A percentile compares a stretch with the other conserved stretches of the same genome.
Evolutionary conservation across 2,113 vertebrate genomes (phyloP).

Genomic region (Gallinago media): DNA sequence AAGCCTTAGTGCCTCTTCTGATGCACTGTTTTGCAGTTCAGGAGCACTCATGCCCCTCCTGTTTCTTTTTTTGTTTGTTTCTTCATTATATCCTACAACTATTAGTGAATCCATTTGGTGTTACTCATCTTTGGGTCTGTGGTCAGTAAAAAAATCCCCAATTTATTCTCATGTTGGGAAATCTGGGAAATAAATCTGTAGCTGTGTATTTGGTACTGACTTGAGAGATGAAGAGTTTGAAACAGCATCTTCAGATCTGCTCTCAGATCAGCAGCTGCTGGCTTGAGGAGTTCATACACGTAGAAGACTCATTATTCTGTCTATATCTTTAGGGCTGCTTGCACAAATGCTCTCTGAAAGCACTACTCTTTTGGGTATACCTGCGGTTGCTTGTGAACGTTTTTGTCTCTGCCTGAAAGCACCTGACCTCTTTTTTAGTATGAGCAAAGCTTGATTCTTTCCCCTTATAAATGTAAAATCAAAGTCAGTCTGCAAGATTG

Average conservation of each 20-base stretch:
- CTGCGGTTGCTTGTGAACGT: not conserved
- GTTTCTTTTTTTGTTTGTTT: not conserved
- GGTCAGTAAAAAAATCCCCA: not conserved
- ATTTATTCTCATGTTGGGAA: not conserved
- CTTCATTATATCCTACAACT: not conserved
- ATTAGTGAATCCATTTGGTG: not conserved
- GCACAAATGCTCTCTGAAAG: not conserved
- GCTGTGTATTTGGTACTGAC: not conserved
- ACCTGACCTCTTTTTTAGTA: not conserved
- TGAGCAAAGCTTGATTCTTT: not conserved
- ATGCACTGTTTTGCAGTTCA: not conserved
- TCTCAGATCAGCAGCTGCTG: not conserved
- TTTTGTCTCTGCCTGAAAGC: not conserved
- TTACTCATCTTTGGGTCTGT: not conserved
- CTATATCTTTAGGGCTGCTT: not conserved
- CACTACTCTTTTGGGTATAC: not conserved
- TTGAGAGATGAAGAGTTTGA: not conserved
- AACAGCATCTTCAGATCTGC: not conserved
- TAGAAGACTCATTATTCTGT: not conserved
- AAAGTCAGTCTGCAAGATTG: not conserved
- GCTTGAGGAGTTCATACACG: not conserved
- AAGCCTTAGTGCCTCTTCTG: not conserved
- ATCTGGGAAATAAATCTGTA: not conserved
- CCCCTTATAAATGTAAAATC: not conserved
- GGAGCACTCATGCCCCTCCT: not conserved